Evolutionary conservation across 2,888 invertebrate genomes (phyloP), one percentile per base, ranked within the genome.

Genomic region (Lapara coniferarum): DNA sequence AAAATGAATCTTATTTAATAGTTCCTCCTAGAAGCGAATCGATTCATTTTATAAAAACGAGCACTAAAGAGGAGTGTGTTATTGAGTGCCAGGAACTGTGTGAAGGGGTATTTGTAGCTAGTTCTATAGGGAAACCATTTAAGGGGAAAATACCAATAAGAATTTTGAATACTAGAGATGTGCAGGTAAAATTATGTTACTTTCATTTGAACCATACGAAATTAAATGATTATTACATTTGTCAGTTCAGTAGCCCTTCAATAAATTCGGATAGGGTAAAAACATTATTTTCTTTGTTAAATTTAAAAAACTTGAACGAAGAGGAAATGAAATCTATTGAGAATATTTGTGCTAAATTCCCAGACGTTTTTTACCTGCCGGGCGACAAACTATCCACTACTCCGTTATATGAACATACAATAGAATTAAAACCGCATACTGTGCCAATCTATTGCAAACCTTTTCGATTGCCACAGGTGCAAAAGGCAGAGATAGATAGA

Each of bases 281-380:
- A 16, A 49, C 16, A 19, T 51, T 66, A 8, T 52, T 66, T 51
- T 51, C 66, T 10, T 73, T 51, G 52, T 12, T 16, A 30, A 67
- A 67, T 44, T 6, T 67, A 19, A 16, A 37, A 37, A n/a, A 55
- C 13, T 55, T 67, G 44, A 67, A 67, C 12, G n/a, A 12, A 66
- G 67, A 68, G 49, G 68, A 57, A 58, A 10, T 56, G 16, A 46
- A 49, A 19, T 55, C 19, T 44, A n/a, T 51, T 51, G 66, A 66
- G 25, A 25, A 30, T 49, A 10, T 71, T 55, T 72, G 72, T 66
- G 68, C 72, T n/a, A 71, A 72, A 57, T 72, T 63, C 57, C 49
- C 72, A 7, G 70, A 72, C 30, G 56, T 71, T 57, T 71, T 70
- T 25, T 51, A 68, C 52, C 51, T 72, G 7, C 68, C 68, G 37